Percentiles rank a stretch among this genome's conserved stretches.
Evolutionary conservation across 1,140 invertebrate species (phyloP).

Genomic region (Brachionus koreanus): DNA sequence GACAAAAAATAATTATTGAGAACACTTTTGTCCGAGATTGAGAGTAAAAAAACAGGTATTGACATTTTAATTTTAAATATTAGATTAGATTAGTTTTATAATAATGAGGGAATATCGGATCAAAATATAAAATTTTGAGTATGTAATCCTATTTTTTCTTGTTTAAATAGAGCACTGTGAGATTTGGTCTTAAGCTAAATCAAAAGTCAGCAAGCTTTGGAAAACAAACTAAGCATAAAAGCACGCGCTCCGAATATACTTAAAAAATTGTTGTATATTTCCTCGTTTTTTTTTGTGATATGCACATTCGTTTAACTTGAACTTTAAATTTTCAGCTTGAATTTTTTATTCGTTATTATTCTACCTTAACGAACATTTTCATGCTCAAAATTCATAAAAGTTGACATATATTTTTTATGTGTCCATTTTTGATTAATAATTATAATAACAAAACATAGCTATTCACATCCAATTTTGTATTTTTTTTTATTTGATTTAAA

Average conservation of each 20-base stretch:
- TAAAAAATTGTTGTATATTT: not conserved
- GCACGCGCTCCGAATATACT: not conserved
- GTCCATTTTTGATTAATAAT: conserved; percentile 8
- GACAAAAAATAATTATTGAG: not conserved
- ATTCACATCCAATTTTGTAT: not conserved
- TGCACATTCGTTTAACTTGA: not conserved
- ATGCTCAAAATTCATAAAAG: not conserved
- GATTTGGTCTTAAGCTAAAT: not conserved
- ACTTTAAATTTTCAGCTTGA: not conserved
- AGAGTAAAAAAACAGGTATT: not conserved
- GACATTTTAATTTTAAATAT: not conserved
- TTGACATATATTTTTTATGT: not conserved
- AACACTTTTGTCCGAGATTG: not conserved
- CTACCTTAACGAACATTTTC: not conserved
- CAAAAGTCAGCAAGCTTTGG: not conserved
- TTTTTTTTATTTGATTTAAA: not conserved
- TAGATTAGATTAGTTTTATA: not conserved
- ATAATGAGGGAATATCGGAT: not conserved
- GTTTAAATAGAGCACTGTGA: not conserved
- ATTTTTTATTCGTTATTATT: not conserved
- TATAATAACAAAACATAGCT: not conserved
- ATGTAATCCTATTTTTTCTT: not conserved
- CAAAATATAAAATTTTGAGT: not conserved
- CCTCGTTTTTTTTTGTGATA: not conserved
- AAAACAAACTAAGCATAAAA: not conserved